Evolutionary conservation across 1,140 invertebrate species (phyloP), one percentile per base, ranked within the genome.

Genomic region (Aphaenogaster ashmeadi): DNA sequence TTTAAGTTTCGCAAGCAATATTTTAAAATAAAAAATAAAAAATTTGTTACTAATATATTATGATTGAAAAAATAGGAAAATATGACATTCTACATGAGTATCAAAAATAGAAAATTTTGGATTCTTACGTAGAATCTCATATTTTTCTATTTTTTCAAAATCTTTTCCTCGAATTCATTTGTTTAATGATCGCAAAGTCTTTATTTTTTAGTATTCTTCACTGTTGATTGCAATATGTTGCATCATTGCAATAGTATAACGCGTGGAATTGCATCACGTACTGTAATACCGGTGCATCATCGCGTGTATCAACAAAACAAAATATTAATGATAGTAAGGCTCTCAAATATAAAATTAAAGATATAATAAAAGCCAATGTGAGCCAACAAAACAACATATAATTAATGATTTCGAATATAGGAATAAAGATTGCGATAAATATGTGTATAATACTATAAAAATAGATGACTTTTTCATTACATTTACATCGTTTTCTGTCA

Each of bases 351-450:
- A n/a, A n/a, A n/a, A n/a, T n/a, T n/a, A n/a, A n/a, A n/a, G n/a
- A n/a, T n/a, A n/a, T n/a, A n/a, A n/a, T n/a, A n/a, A n/a, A n/a
- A n/a, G n/a, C n/a, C n/a, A n/a, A n/a, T n/a, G n/a, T n/a, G n/a
- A n/a, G n/a, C n/a, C n/a, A n/a, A n/a, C n/a, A n/a, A 71, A 71
- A 89, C 41, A 77, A 41, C 13, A 69, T 64, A 60, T 66, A 62
- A 79, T 88, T 78, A 84, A 50, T 52, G 11, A 66, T 56, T 62
- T 87, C 80, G 56, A 86, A 86, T 80, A 88, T 88, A 88, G 33
- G 67, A 64, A 81, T 87, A 52, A 52, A 79, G 67, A 47, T 62
- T 81, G 75, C 56, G 56, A 50, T 21, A 44, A 54, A 33, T 38
- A 83, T 15, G 50, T 60, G 21, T 44, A 9, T 50, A 38, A 11